Base-by-base conservation (phyloP, 2,113 vertebrate species). In the Rhineura floridana region DNA sequence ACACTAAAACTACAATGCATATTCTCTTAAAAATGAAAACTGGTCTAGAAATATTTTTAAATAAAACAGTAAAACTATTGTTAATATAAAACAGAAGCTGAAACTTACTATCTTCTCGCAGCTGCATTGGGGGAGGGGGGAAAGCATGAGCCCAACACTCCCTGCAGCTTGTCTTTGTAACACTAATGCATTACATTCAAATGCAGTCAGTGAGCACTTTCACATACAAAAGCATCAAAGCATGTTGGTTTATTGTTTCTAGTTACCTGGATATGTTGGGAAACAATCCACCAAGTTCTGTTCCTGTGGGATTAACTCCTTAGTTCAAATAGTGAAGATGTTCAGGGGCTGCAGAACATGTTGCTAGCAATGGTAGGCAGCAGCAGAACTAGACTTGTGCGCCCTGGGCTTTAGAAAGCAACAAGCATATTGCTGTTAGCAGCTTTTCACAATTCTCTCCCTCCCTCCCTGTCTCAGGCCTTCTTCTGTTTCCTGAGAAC, bases 201-300 rank as follows among this genome's bases (percentile, higher is more conserved):
- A 59, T 21, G 55, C 55, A 21, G 55, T 19, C 55, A 59, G 9
- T 59, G 55, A 59, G 55, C 55, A 59, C 39, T 44, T 48, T n/a
- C 23, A 21, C 76, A 80, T 59, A 59, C 39, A 62, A 81, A 62
- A 63, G 36, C 79, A 85, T 76, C 36, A 36, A 46, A 10, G 33
- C 36, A 36, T 77, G 28, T n/a, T 77, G 46, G 39, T 42, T 48
- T 46, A 23, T 23, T 69, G n/a, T 30, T 62, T 67, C 77, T 79
- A 50, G 42, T 87, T 73, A n/a, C 33, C 67, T 73, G 28, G 15
- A 77, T 67, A 46, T 75, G 17, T 48, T 30, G 33, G 28, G 33
- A 67, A 33, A 50, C 25, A 77, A 52, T 77, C 87, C 59, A 69
- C 44, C 78, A 88, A 83, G 44, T 83, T 75, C 59, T 88, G 70